Evolutionary conservation across 2,113 vertebrate species (phyloP).

Genomic region (Pampusana beccarii): DNA sequence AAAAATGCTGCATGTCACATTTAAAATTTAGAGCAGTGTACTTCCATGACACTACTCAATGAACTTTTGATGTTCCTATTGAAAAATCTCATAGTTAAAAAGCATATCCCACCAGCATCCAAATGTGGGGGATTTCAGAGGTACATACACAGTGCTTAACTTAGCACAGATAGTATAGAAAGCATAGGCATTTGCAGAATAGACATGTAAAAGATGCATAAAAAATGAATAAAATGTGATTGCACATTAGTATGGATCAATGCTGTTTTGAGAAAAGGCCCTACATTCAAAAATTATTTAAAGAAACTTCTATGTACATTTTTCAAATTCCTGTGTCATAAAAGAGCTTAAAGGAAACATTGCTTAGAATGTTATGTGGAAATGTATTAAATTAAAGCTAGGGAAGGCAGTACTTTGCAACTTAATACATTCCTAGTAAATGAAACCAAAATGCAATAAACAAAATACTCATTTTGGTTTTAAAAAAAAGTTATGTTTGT

Average conservation of each 20-base stretch:
- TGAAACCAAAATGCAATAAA: not conserved
- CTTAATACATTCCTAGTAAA: not conserved
- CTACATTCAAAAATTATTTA: not conserved
- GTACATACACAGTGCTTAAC: not conserved
- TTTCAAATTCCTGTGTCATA: not conserved
- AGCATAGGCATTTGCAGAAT: not conserved
- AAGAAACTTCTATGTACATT: not conserved
- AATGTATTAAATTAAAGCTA: not conserved
- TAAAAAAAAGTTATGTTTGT: not conserved
- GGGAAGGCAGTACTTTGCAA: not conserved
- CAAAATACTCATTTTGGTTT: not conserved
- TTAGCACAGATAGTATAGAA: not conserved
- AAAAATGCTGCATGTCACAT: not conserved
- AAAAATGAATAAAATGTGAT: not conserved
- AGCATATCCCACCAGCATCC: not conserved
- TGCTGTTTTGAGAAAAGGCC: not conserved
- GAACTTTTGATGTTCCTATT: not conserved
- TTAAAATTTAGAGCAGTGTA: not conserved
- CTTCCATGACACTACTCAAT: not conserved
- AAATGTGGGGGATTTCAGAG: not conserved
- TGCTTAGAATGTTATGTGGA: not conserved
- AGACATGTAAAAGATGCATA: not conserved
- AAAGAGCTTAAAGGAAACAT: not conserved
- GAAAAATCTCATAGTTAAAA: not conserved
- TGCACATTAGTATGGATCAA: not conserved